phyloP scores from a whole-genome alignment of 2,113 vertebrate genomes.

The Laticauda colubrina region DNA sequence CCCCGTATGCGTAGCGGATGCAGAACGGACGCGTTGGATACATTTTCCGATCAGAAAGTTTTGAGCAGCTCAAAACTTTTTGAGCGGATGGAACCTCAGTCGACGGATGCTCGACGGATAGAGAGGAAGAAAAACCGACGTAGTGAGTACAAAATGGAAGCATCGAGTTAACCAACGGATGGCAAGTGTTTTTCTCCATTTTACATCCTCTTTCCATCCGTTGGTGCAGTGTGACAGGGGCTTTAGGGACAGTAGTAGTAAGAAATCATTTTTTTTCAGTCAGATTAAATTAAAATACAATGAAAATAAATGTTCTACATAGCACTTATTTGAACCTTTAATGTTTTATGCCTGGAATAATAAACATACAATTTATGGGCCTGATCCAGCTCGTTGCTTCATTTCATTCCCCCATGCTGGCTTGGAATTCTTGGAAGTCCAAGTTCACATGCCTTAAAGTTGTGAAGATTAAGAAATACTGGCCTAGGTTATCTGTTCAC shows the following conservation, averaged over 20 bases:
- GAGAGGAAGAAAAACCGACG: no score
- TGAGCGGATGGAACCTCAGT: no score
- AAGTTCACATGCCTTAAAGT: neutral
- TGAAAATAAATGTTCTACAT: neutral
- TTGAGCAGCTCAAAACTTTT: no score
- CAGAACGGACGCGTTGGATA: no score
- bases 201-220: no score
- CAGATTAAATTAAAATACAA: neutral
- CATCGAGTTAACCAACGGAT: no score
- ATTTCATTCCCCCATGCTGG: neutral
- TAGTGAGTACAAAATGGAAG: no score
- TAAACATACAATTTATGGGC: neutral
- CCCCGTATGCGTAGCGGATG: no score
- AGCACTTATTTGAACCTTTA: neutral
- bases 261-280: neutral
- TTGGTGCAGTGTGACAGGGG: no score
- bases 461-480: neutral
- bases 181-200: no score
- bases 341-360: neutral
- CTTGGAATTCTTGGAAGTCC: neutral
- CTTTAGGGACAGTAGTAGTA: neutral
- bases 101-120: no score
- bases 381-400: neutral
- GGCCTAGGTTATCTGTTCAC: neutral
- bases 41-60: no score